Percentiles rank a stretch among this genome's conserved stretches.
Evolutionary conservation across 2,888 invertebrate genomes (phyloP).

Genomic region (Panzeria rudis): DNA sequence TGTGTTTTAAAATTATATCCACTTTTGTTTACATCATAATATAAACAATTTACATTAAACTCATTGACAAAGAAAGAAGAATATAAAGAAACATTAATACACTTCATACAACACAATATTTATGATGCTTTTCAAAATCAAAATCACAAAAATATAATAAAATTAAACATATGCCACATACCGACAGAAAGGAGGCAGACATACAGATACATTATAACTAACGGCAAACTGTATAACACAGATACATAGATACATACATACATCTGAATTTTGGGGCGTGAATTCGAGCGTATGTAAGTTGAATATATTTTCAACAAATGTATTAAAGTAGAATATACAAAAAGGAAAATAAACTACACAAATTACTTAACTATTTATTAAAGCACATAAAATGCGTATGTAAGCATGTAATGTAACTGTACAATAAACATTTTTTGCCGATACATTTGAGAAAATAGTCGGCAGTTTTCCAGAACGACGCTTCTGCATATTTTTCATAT

Average conservation of each 20-base stretch:
- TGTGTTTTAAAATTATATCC: conserved; percentile 27
- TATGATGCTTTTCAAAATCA: conserved; percentile 56
- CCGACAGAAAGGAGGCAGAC: background rate
- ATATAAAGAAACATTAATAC: background rate
- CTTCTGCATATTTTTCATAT: too few relatives aligned
- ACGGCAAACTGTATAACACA: conserved; percentile 21
- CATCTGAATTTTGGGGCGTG: conserved; percentile 3
- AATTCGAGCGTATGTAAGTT: background rate
- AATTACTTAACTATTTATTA: conserved; percentile 13
- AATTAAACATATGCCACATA: conserved; percentile 57
- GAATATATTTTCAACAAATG: background rate
- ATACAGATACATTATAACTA: conserved; percentile 31
- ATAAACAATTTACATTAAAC: conserved; percentile 49
- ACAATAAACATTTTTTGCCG: too few relatives aligned
- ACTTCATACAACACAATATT: conserved; percentile 31
- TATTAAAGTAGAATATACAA: conserved; percentile 6
- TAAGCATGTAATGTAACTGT: background rate
- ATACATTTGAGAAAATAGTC: too few relatives aligned
- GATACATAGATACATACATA: background rate
- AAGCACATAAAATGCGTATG: conserved; percentile 33
- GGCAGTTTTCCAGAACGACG: too few relatives aligned
- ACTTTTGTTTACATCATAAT: conserved; percentile 36
- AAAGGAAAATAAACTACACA: background rate
- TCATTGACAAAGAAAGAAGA: background rate
- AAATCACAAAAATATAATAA: conserved; percentile 4